These are phyloP conservation scores for Delia radicum DNA, from an alignment of 1,140 invertebrate genomes.

Conservation along the genomic window DNA sequence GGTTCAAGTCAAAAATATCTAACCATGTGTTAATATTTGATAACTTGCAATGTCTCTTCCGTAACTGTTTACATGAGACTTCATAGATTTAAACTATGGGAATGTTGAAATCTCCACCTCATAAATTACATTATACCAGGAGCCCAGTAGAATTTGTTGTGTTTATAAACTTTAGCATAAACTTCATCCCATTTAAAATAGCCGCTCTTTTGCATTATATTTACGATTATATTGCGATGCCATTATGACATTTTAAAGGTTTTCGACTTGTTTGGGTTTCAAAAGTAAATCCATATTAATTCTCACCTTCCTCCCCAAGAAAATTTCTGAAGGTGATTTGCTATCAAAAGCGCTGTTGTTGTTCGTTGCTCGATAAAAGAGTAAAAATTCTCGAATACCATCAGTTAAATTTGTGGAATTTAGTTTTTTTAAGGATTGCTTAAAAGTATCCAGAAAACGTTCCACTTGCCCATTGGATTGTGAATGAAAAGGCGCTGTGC, in stretches of 20 bases:
- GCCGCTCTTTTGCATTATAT: not conserved
- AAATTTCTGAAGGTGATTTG: not conserved
- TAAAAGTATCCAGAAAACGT: conserved; percentile 33
- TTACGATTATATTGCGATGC: not conserved
- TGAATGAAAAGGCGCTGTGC: conserved; percentile 31
- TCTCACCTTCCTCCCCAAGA: not conserved
- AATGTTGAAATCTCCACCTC: not conserved
- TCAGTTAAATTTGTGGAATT: not conserved
- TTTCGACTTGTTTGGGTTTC: not conserved
- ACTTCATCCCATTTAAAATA: not conserved
- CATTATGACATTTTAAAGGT: not conserved
- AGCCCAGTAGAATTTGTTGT: not conserved
- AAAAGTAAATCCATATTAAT: not conserved
- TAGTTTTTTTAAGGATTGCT: conserved; percentile 3
- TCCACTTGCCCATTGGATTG: conserved; percentile 43
- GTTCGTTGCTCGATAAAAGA: not conserved
- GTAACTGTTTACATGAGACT: not conserved
- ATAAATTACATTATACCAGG: not conserved
- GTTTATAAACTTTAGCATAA: not conserved
- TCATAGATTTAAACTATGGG: not conserved
- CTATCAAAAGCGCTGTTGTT: not conserved
- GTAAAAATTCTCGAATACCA: not conserved
- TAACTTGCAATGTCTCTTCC: not conserved
- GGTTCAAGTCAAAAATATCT: not conserved
- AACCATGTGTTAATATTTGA: not conserved